phyloP scores from a whole-genome alignment of 2,888 invertebrate genomes.

The Vanessa cardui region DNA sequence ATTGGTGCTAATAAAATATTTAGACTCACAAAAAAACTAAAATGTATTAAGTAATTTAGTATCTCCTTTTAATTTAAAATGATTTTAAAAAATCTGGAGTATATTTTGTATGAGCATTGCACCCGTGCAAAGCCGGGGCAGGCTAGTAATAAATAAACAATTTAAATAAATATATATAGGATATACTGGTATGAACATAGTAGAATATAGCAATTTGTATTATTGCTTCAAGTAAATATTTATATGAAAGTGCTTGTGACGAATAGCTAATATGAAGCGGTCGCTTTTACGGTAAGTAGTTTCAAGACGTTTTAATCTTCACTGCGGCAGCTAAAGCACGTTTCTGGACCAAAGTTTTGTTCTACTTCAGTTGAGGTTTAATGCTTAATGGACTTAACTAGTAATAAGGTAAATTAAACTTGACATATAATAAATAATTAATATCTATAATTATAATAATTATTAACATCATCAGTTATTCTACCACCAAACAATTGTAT shows the following conservation, averaged over 20 bases:
- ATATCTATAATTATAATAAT: too few relatives aligned
- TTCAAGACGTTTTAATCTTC: slow-evolving; percentile 12
- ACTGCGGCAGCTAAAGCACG: slow-evolving; percentile 6
- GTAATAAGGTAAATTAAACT: neutral
- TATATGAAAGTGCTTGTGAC: neutral
- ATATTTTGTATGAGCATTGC: too few relatives aligned
- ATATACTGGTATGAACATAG: neutral
- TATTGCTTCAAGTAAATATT: neutral
- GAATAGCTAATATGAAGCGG: slow-evolving; percentile 4
- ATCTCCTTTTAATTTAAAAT: too few relatives aligned
- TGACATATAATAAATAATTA: neutral
- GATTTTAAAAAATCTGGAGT: too few relatives aligned
- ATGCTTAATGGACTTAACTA: slow-evolving; percentile 14
- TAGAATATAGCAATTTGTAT: neutral
- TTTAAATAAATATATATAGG: neutral
- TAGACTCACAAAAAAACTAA: too few relatives aligned
- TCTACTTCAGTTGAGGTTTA: slow-evolving; percentile 4
- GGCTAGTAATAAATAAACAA: neutral
- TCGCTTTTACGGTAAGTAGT: neutral
- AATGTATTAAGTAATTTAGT: too few relatives aligned
- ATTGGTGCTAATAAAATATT: too few relatives aligned
- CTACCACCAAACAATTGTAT: too few relatives aligned
- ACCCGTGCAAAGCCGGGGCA: too few relatives aligned
- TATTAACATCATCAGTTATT: too few relatives aligned
- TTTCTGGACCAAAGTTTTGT: slow-evolving; percentile 2